Evolutionary conservation across 2,113 vertebrate genomes (phyloP).

Genomic region (Phylloscopus trochilus): DNA sequence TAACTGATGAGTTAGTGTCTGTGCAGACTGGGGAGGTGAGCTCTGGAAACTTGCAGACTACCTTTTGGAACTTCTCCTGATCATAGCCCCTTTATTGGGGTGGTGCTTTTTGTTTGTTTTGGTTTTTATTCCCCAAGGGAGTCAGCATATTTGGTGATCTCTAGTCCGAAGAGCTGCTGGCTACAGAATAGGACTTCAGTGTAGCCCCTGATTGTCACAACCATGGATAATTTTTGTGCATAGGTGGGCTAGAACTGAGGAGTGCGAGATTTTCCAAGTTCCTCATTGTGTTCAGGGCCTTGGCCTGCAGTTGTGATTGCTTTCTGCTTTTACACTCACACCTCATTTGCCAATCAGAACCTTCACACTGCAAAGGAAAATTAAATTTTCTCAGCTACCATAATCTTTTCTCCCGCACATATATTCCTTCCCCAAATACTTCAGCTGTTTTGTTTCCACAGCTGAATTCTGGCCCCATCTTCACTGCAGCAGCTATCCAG

Average conservation of each 20-base stretch:
- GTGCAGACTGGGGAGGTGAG: not conserved
- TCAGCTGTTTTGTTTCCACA: not conserved
- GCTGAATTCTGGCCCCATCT: not conserved
- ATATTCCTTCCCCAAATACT: not conserved
- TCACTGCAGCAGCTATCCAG: not conserved
- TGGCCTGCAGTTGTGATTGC: not conserved
- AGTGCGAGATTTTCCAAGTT: not conserved
- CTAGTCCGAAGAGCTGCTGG: not conserved
- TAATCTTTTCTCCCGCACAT: not conserved
- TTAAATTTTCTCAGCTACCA: not conserved
- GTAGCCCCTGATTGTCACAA: not conserved
- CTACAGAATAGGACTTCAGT: not conserved
- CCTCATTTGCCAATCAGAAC: slow-evolving; percentile 13
- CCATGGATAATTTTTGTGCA: not conserved
- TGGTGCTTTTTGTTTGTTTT: not conserved
- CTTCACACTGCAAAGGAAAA: slow-evolving; percentile 1
- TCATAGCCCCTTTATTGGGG: no score
- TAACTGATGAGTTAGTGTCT: not conserved
- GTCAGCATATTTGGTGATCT: not conserved
- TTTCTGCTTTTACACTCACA: not conserved
- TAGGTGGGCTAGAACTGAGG: not conserved
- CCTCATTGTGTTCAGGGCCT: not conserved
- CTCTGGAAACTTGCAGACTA: not conserved
- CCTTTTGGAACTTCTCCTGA: not conserved
- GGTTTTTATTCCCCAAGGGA: not conserved